Conservation (phyloP, 2,888 invertebrate species). For the Cheilosia scutellata region DNA sequence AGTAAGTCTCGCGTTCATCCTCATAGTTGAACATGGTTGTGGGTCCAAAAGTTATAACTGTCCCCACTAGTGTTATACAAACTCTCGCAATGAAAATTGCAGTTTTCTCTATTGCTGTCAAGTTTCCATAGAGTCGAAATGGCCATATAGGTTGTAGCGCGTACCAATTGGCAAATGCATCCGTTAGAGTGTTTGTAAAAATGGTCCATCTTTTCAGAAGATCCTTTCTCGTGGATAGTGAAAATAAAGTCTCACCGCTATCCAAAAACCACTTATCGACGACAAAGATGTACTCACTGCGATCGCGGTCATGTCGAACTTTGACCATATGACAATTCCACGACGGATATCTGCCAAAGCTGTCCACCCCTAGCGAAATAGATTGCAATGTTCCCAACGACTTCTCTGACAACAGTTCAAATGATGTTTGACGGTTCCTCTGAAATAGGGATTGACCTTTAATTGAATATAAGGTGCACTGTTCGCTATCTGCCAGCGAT, state of each 20-base stretch:
- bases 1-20: conserved; percentile 75
- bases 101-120: conserved; percentile 36
- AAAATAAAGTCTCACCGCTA: background rate
- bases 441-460: conserved; percentile 33
- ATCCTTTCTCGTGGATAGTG: background rate
- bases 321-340: conserved; percentile 78
- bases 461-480: conserved; percentile 68
- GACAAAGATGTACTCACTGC: conserved; percentile 67
- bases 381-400: conserved; percentile 61
- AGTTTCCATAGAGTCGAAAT: background rate
- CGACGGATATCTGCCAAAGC: conserved; percentile 78
- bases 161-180: conserved; percentile 53
- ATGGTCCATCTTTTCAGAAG: background rate
- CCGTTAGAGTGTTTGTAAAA: conserved; percentile 25
- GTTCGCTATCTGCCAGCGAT: conserved; percentile 13
- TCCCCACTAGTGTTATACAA: conserved; percentile 32
- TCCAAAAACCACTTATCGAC: conserved; percentile 74
- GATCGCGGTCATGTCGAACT: conserved; percentile 64
- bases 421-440: conserved; percentile 46
- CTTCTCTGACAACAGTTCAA: conserved; percentile 7
- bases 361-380: conserved; percentile 75
- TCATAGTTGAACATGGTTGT: conserved; percentile 77
- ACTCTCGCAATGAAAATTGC: conserved; percentile 35
- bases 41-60: conserved; percentile 51
- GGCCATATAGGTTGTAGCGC: conserved; percentile 20